Conservation (phyloP, 2,113 vertebrate genomes). For the Boulengeromyrus knoepffleri region DNA sequence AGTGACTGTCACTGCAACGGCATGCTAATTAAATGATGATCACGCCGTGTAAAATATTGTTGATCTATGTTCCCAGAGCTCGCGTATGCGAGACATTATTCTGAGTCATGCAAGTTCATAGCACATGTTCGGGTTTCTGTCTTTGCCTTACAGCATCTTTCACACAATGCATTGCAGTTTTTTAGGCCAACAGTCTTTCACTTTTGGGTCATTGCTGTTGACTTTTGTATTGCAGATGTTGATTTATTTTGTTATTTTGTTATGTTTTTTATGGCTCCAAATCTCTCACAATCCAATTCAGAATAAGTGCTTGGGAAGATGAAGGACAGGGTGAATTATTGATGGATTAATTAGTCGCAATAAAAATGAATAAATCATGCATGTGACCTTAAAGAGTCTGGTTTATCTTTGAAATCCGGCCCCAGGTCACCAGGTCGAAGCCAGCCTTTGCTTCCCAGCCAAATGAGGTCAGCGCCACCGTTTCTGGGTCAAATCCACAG, state of each 20-base stretch:
- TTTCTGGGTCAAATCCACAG: not conserved
- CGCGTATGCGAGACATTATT: not conserved
- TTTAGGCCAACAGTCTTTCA: not conserved
- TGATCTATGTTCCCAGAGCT: not conserved
- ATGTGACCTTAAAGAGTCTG: not conserved
- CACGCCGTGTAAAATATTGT: not conserved
- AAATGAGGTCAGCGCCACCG: not conserved
- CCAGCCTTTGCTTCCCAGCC: not conserved
- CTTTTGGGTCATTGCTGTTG: not conserved
- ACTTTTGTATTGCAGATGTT: not conserved
- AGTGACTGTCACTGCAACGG: not conserved
- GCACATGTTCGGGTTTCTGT: not conserved
- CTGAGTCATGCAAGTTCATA: not conserved
- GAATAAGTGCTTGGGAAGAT: not conserved
- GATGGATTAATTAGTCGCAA: not conserved
- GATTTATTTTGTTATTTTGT: not conserved
- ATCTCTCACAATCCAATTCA: not conserved
- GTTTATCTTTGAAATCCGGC: not conserved
- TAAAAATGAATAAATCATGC: not conserved
- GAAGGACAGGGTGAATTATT: not conserved
- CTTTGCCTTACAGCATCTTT: not conserved
- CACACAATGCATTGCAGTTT: not conserved
- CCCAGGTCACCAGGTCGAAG: not conserved
- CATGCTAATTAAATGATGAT: not conserved
- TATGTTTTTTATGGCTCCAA: not conserved